Base-by-base conservation (phyloP, 2,888 invertebrate genomes). In the Nudaria mundana region DNA sequence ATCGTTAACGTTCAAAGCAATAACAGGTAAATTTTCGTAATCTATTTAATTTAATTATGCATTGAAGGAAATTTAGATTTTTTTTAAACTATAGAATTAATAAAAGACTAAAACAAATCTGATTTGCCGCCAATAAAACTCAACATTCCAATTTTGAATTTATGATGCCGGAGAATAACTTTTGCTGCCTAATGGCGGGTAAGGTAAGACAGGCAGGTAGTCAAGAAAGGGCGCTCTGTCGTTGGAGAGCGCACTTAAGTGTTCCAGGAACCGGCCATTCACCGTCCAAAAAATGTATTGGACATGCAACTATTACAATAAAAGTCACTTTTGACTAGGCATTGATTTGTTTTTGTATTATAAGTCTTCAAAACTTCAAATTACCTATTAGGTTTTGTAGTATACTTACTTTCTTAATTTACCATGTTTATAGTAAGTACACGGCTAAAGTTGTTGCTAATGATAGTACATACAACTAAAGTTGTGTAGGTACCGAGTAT, bases 181-280 rank as follows among this genome's bases (percentile, higher is more conserved):
- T 52, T 48, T 30, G 40, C 44, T 51, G 48, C 43, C 65, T 66
- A 66, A 63, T 52, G 59, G 48, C 65, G 64, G 66, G 59, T 55
- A 61, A 63, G 60, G 64, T 59, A 56, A 57, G 52, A 58, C n/a
- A n/a, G 66, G 65, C 70, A 74, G 77, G 71, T 74, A 78, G 52
- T 35, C 13, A 40, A 40, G 31, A n/a, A 38, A 42, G 48, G 52
- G 62, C 52, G 63, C 57, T 55, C 59, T 52, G 56, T 56, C 60
- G 47, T 55, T 58, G 60, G 62, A 61, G 63, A 69, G 60, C 66
- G 71, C 66, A 62, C 66, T 73, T 52, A 60, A 41, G 51, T 48
- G 60, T 78, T 79, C 77, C 64, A 56, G 76, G 79, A 81, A 79
- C 42, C 32, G 40, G 33, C 40, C 62, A 47, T 58, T 51, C 40